Base-by-base conservation (phyloP, 2,113 vertebrate genomes). In the Rhabdornis inornatus region DNA sequence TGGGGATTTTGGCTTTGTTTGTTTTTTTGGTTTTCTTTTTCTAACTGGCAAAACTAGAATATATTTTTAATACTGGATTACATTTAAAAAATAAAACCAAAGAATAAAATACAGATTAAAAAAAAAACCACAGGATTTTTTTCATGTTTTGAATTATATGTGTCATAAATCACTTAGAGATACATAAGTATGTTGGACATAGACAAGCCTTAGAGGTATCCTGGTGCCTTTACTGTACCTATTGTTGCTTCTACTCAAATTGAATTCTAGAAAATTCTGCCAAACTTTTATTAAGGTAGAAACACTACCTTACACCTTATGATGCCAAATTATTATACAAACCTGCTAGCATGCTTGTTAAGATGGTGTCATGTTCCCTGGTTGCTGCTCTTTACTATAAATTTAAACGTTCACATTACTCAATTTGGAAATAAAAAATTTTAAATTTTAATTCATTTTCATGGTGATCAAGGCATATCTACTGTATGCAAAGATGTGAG, bases 1-100 rank as follows among this genome's bases (percentile, higher is more conserved):
- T 3, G 14, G 5, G 3, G 3, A 2, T n/a, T 69, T 69, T 37
- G 14, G 2, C 24, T 61, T 61, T 19, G 2, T 7, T 33, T 10
- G 7, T 7, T 47, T 28, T 20, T 20, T 35, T 25, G 24, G 14
- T 56, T 17, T 63, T 47, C 40, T 4, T 56, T 17, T 63, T 40
- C 40, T 4, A 25, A 27, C 45, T 77, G 27, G 3, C 44, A 74
- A 83, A 92, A 37, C 1, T 47, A 11, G 3, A 77, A 40, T 52
- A 13, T 47, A 16, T 40, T 69, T 93, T 65, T 77, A 81, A 74
- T 70, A 15, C 11, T 52, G 9, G 78, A 50, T 39, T 42, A 49
- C 13, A 19, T 35, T 70, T 55, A 13, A 56, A 55, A 70, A 8
- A 22, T 2, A 30, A 30, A 31, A 45, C 5, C 7, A 19, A 35